Evolutionary conservation across 2,888 invertebrate species (phyloP).

Genomic region (Globia sparganii): DNA sequence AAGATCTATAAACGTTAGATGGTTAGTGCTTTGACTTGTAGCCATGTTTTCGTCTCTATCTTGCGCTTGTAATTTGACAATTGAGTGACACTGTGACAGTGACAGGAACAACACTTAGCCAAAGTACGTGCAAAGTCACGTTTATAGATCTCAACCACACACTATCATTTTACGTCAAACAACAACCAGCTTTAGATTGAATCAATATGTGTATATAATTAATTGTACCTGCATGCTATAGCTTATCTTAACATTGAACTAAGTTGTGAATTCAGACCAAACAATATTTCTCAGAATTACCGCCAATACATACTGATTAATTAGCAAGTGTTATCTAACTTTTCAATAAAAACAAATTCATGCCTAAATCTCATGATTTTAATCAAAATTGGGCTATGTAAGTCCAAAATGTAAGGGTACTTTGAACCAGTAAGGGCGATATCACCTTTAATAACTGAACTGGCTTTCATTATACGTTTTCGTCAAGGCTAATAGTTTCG

Average conservation of each 20-base stretch:
- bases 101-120: not conserved
- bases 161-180: not conserved
- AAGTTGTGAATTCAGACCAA: slow-evolving; percentile 6
- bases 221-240: not conserved
- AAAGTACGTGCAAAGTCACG: not conserved
- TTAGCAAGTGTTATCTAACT: not conserved
- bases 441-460: slow-evolving; percentile 33
- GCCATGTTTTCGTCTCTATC: not conserved
- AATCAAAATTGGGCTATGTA: slow-evolving; percentile 25
- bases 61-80: not conserved
- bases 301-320: not conserved
- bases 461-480: slow-evolving; percentile 26
- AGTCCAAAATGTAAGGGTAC: not conserved
- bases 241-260: slow-evolving; percentile 1
- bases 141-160: not conserved
- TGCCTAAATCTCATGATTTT: slow-evolving; percentile 8
- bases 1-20: not conserved
- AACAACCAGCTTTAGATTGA: not conserved
- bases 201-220: slow-evolving; percentile 4
- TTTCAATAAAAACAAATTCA: slow-evolving; percentile 10
- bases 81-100: not conserved
- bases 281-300: slow-evolving; percentile 8
- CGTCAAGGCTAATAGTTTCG: slow-evolving; percentile 37
- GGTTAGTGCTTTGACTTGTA: not conserved
- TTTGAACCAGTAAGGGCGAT: slow-evolving; percentile 1